phyloP scores from a whole-genome alignment of 2,797 vertebrate genomes.

The Eidolon dupreanum region DNA sequence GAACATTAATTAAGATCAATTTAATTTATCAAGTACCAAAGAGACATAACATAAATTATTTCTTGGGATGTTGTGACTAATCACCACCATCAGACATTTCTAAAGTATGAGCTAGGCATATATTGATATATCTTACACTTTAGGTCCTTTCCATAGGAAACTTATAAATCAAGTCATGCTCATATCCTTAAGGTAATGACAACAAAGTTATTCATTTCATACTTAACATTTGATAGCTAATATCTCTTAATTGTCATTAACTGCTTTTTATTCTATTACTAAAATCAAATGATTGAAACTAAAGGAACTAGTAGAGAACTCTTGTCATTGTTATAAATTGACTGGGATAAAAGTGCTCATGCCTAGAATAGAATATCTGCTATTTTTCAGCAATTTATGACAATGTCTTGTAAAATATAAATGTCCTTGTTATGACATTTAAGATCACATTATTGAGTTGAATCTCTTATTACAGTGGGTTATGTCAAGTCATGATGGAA shows the following conservation, averaged over 20 bases:
- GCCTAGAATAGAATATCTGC: background rate
- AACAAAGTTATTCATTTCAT: background rate
- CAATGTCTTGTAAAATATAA: background rate
- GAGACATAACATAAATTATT: background rate
- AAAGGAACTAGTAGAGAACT: background rate
- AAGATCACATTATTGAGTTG: constrained; percentile 6
- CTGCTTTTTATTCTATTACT: background rate
- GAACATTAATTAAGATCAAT: background rate
- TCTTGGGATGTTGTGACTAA: background rate
- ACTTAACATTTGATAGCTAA: background rate
- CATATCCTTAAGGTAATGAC: background rate
- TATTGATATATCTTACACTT: background rate
- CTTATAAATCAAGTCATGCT: background rate
- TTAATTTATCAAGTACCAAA: constrained; percentile 8
- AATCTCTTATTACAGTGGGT: background rate
- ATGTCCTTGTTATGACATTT: background rate
- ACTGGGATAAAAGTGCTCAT: background rate
- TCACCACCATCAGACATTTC: background rate
- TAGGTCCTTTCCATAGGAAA: background rate
- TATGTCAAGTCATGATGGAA: background rate
- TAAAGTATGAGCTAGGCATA: background rate
- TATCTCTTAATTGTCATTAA: background rate
- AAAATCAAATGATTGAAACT: constrained; percentile 22
- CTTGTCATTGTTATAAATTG: background rate
- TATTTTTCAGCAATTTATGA: background rate